These are phyloP conservation scores for Alsophila aescularia DNA, from an alignment of 2,888 invertebrate genomes.

Conservation along the genomic window DNA sequence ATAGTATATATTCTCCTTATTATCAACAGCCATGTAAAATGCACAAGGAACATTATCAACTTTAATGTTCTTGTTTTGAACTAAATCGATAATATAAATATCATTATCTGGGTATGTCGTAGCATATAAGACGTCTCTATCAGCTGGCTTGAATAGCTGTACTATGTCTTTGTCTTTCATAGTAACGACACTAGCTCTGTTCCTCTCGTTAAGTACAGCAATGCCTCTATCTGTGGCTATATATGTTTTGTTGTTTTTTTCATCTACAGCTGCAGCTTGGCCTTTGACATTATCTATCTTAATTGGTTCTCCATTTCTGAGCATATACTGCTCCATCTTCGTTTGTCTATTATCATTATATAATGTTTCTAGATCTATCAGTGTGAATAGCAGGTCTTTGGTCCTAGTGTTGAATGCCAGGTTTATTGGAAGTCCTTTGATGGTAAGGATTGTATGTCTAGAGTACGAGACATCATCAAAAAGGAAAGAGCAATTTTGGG, in stretches of 20 bases:
- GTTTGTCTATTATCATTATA: conserved; percentile 74
- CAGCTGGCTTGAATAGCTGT: conserved; percentile 63
- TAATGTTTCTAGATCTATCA: conserved; percentile 71
- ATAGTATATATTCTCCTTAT: conserved; percentile 67
- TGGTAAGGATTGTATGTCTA: conserved; percentile 61
- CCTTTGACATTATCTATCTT: conserved; percentile 70
- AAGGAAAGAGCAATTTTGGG: conserved; percentile 61
- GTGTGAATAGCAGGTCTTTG: conserved; percentile 67
- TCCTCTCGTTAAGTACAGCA: conserved; percentile 58
- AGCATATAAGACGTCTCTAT: conserved; percentile 63
- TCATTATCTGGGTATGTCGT: conserved; percentile 72
- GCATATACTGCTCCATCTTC: conserved; percentile 74
- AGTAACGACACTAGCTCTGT: conserved; percentile 61
- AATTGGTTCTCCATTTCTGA: conserved; percentile 61
- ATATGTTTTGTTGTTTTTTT: conserved; percentile 60
- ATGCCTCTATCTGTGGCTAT: conserved; percentile 72
- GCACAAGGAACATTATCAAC: conserved; percentile 70
- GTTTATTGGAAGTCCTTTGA: conserved; percentile 75
- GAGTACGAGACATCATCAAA: conserved; percentile 58
- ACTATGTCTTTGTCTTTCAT: conserved; percentile 75
- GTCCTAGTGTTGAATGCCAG: conserved; percentile 61
- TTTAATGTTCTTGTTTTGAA: conserved; percentile 63
- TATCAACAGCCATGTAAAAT: conserved; percentile 71
- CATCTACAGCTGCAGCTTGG: conserved; percentile 71
- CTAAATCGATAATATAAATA: conserved; percentile 61